Base-by-base conservation (phyloP, 1,140 invertebrate species). In the Ditylenchus dipsaci region DNA sequence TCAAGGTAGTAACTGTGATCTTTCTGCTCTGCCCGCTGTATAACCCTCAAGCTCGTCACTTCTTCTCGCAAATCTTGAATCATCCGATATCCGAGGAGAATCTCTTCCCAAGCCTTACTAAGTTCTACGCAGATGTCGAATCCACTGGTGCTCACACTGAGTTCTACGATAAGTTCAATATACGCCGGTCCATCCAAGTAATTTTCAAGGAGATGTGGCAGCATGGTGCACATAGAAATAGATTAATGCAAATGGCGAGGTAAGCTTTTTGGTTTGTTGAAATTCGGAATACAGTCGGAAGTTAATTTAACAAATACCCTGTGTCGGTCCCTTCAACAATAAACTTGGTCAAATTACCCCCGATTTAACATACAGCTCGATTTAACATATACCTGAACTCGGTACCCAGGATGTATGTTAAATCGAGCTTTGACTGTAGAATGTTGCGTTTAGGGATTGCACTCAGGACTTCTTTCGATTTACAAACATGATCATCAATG, bases 91-190 rank as follows among this genome's bases (percentile, higher is more conserved):
- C 92, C 1, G 88, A 90, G 73, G 88, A 88, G 13, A 85, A 88
- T 67, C 84, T 97, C 43, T 90, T 92, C 0, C 90, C 91, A 62
- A 89, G 90, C 19, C 86, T 98, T 0, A 95, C 97, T 91, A 93
- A 93, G 84, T 97, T 97, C 85, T 98, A 97, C 84, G 93, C 93
- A 71, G 87, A 97, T 81, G 92, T 98, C 43, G 59, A 61, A 21
- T 30, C 19, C 3, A 61, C 59, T 3, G 69, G 69, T 0, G 91
- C 95, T 61, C 93, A 90, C 83, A 93, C 91, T 47, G 95, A 97
- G 84, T 98, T 97, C 85, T 98, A 97, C 82, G 95, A 97, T 85
- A 98, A 97, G 86, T 98, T 97, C 84, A 93, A 92, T 13, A 97
- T 97, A 80, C 88, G 93, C 71, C 96, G 96, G 86, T 92, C 95